phyloP scores from a whole-genome alignment of 35 echinoderm and acorn worm genomes.

The Anneissia japonica region DNA sequence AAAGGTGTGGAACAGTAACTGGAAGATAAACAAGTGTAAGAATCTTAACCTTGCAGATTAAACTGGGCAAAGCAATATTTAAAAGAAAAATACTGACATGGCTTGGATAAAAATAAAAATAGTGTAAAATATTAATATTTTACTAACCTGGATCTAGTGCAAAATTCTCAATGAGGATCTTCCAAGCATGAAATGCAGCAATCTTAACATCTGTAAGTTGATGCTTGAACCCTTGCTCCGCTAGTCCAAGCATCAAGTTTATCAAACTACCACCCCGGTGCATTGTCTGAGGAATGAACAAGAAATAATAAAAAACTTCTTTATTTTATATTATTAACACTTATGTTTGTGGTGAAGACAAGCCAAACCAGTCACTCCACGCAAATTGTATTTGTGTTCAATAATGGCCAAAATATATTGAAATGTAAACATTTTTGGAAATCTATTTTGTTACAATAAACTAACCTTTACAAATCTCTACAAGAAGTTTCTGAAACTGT shows the following conservation, averaged over 20 bases:
- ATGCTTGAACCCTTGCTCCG: conserved; percentile 88
- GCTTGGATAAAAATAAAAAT: too few relatives aligned
- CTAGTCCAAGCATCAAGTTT: conserved; percentile 65
- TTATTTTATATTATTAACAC: neutral
- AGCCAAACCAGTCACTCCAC: neutral
- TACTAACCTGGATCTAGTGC: conserved; percentile 70
- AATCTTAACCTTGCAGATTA: too few relatives aligned
- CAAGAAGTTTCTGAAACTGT: too few relatives aligned
- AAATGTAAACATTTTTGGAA: neutral
- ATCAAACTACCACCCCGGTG: conserved; percentile 91
- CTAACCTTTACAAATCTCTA: neutral
- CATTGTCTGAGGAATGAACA: conserved; percentile 36
- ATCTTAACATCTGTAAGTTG: conserved; percentile 63
- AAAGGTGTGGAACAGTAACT: too few relatives aligned
- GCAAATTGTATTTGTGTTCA: neutral
- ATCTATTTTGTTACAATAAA: neutral
- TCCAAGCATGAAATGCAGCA: conserved; percentile 67
- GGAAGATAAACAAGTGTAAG: too few relatives aligned
- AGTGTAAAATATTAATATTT: too few relatives aligned
- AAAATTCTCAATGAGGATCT: conserved; percentile 86
- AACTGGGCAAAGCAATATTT: too few relatives aligned
- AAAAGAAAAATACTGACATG: too few relatives aligned
- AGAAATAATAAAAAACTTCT: neutral
- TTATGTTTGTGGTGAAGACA: neutral
- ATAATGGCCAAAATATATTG: neutral